Evolutionary conservation across 2,113 vertebrate species (phyloP).

Genomic region (Cavia aperea): DNA sequence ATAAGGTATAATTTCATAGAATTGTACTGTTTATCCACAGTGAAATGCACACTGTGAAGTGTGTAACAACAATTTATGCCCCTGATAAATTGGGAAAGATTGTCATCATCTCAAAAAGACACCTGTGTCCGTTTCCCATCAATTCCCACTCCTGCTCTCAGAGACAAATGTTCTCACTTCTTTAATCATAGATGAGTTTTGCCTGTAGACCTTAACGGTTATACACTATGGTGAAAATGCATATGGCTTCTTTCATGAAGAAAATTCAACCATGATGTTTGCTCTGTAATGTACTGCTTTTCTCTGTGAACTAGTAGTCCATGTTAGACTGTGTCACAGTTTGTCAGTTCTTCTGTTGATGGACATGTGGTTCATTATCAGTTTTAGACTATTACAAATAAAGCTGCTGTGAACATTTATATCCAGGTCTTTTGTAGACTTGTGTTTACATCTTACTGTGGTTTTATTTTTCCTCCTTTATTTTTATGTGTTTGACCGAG

Average conservation of each 20-base stretch:
- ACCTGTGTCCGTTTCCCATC: background rate
- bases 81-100: background rate
- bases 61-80: background rate
- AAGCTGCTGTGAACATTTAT: background rate
- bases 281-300: background rate
- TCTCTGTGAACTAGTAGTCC: background rate
- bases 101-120: background rate
- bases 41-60: background rate
- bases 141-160: background rate
- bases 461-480: background rate
- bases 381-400: background rate
- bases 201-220: background rate
- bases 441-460: background rate
- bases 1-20: background rate
- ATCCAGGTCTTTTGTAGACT: background rate
- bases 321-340: background rate
- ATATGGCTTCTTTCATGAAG: background rate
- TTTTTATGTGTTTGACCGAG: constrained; percentile 6
- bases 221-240: background rate
- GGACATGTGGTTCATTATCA: background rate
- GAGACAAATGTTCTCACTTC: background rate
- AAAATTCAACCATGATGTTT: background rate
- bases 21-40: background rate
- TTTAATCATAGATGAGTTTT: background rate
- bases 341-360: background rate